These are phyloP conservation scores for Phoeniculus purpureus DNA, from an alignment of 2,797 vertebrate genomes.

Conservation along the genomic window DNA sequence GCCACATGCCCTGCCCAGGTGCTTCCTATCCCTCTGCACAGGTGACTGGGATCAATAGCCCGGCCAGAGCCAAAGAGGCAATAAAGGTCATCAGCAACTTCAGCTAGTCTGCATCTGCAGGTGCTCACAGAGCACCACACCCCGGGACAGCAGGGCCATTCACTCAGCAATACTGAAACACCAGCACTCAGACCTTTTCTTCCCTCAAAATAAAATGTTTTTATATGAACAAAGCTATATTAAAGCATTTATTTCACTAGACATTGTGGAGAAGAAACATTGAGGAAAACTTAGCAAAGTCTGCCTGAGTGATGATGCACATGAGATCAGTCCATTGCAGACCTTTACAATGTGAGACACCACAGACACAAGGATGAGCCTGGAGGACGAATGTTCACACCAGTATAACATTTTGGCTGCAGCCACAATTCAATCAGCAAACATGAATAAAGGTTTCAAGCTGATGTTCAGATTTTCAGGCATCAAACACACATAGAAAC, in stretches of 20 bases:
- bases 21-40: accelerated
- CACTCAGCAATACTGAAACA: too few relatives aligned
- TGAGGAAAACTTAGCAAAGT: not conserved
- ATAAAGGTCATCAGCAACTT: not conserved
- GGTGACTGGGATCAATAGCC: too few relatives aligned
- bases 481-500: not conserved
- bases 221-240: too few relatives aligned
- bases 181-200: not conserved
- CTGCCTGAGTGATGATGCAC: not conserved
- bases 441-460: not conserved
- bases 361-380: too few relatives aligned
- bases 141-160: accelerated
- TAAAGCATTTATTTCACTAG: not conserved
- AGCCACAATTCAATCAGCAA: not conserved
- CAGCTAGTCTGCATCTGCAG: not conserved
- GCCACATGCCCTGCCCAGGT: not conserved
- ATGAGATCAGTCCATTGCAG: too few relatives aligned
- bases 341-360: too few relatives aligned
- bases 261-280: not conserved
- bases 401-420: not conserved
- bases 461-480: not conserved
- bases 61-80: too few relatives aligned
- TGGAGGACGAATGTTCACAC: too few relatives aligned
- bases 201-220: not conserved
- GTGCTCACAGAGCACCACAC: accelerated